Percentiles rank a stretch among this genome's conserved stretches.
phyloP scores from a whole-genome alignment of 2,888 invertebrate genomes.

The Onthophagus sagittarius region DNA sequence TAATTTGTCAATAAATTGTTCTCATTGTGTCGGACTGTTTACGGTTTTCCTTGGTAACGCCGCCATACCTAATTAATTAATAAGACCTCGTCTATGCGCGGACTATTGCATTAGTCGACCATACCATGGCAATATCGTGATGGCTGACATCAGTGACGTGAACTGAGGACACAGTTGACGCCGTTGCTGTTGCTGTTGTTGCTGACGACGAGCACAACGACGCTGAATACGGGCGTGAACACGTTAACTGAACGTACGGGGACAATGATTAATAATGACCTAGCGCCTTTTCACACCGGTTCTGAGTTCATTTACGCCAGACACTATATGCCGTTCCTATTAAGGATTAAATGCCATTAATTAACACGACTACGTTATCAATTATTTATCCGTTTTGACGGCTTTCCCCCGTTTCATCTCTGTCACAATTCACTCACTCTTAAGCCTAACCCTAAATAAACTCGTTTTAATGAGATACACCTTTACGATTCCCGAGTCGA shows the following conservation, averaged over 20 bases:
- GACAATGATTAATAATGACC: constrained; percentile 7
- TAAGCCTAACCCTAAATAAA: neutral
- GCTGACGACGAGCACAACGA: neutral
- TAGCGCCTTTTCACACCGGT: neutral
- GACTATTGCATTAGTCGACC: neutral
- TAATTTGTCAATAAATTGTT: neutral
- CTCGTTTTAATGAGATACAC: neutral
- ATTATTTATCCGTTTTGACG: neutral
- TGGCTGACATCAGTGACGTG: neutral
- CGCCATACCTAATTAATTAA: neutral
- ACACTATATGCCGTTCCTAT: neutral
- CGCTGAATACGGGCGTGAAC: neutral
- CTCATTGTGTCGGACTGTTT: neutral
- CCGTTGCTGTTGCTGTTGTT: neutral
- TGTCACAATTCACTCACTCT: too few species aligned
- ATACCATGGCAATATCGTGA: neutral
- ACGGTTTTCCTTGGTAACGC: neutral
- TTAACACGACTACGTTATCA: constrained; percentile 1
- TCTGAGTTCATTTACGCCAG: constrained; percentile 8
- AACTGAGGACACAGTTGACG: neutral
- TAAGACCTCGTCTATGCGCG: neutral
- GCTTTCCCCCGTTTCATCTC: neutral
- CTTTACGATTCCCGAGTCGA: neutral
- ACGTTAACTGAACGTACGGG: neutral
- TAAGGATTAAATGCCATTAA: constrained; percentile 13